Evolutionary conservation across 2,888 invertebrate genomes (phyloP), one percentile per base, ranked within the genome.

Genomic region (Criorhina ranunculi): DNA sequence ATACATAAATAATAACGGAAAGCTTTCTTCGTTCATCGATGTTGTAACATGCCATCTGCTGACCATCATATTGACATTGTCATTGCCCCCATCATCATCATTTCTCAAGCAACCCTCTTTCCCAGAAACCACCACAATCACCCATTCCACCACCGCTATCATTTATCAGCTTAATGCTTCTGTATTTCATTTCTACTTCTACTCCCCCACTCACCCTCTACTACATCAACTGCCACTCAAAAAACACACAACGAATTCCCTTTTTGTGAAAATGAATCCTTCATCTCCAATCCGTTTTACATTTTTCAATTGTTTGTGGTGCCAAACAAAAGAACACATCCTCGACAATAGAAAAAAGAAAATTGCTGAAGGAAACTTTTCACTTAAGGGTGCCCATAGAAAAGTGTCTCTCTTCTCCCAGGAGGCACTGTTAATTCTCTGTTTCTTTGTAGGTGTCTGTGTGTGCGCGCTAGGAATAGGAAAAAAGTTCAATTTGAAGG

Each of bases 231-330:
- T 64, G 46, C 53, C 70, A 72, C 70, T 57, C 78, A 59, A 57
- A 59, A 57, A 76, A 70, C 64, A 82, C 77, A 82, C 62, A 73
- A 83, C 73, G 75, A 79, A 78, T 64, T 73, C 57, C 69, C 37
- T n/a, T 40, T 66, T 53, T 17, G 8, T 9, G 17, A 55, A 69
- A 64, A 79, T 57, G 79, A 79, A 83, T 83, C 79, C 79, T 83
- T 83, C 83, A 69, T 69, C 83, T 83, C 15, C 67, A 83, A 83
- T 83, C 79, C 83, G 83, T 83, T 83, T 79, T 75, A 62, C 79
- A 83, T 83, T 75, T 79, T 83, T 79, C 83, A 79, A 83, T 79
- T 79, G 83, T 79, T 79, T 73, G 57, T 75, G 62, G 67, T 69
- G 73, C 73, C 78, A 69, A 83, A 83, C 83, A 83, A 83, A 83